phyloP scores from a whole-genome alignment of 2,113 vertebrate genomes.

The Gopherus evgoodei region DNA sequence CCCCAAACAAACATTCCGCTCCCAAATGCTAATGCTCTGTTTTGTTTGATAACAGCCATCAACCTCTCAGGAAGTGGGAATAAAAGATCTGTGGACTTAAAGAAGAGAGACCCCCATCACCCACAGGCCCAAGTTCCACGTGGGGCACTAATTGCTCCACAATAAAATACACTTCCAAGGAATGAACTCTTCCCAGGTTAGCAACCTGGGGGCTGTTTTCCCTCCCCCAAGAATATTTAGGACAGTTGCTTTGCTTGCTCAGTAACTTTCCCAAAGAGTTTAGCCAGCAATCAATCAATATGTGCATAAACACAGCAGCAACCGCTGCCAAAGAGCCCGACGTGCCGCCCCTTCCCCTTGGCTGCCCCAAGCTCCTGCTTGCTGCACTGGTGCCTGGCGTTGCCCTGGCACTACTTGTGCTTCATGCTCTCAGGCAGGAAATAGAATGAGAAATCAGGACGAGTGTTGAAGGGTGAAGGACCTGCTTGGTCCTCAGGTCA shows the following conservation, averaged over 20 bases:
- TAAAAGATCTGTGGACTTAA: background rate
- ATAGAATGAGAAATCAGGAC: background rate
- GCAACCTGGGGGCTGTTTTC: background rate
- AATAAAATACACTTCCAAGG: background rate
- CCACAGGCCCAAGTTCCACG: background rate
- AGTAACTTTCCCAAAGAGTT: background rate
- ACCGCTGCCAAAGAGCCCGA: too few species aligned
- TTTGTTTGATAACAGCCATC: background rate
- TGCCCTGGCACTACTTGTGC: background rate
- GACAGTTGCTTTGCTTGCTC: background rate
- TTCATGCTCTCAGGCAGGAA: background rate
- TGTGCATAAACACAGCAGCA: background rate
- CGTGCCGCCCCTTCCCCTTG: too few species aligned
- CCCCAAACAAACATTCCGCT: fast-evolving
- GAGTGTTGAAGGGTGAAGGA: background rate
- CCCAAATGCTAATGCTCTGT: fast-evolving
- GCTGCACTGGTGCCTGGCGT: too few species aligned
- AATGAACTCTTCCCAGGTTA: background rate
- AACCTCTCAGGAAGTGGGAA: background rate
- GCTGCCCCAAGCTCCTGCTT: too few species aligned
- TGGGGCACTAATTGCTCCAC: background rate
- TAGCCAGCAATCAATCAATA: background rate
- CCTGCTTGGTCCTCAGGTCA: background rate
- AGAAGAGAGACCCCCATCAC: background rate
- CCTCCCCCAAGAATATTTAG: background rate